Base-by-base conservation (phyloP, 2,888 invertebrate species). In the Chymomyza procnemis region DNA sequence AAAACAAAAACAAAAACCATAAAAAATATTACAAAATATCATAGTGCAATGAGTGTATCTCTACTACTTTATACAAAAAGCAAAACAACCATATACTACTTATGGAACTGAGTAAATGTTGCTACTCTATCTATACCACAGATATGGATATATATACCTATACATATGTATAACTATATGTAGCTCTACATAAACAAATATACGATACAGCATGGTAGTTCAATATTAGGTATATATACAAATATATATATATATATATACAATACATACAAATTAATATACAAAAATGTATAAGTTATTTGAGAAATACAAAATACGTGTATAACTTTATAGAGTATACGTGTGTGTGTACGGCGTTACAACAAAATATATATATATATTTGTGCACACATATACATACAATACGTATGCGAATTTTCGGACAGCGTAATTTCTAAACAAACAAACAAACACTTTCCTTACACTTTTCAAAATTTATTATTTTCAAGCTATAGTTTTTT, bases 1-100 rank as follows among this genome's bases (percentile, higher is more conserved):
- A n/a, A n/a, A n/a, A n/a, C n/a, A n/a, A n/a, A n/a, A n/a, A n/a
- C n/a, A n/a, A n/a, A 41, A 41, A 1, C 50, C 16, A 50, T 18
- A 16, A 50, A 16, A 50, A 16, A 50, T 18, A 50, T 19, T 50
- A 2, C 50, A 50, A 54, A 54, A 54, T n/a, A 54, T 22, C 54
- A 54, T 21, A 21, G 22, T 54, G 54, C 54, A 54, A 54, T 22
- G 22, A 54, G 4, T 21, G 22, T 21, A 21, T 54, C 22, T 54
- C 22, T 54, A 22, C 54, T 54, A 50, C 19, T 50, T 50, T 50
- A 50, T 54, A 57, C 22, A 57, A 34, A 26, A 62, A 30, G 58
- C 41, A 67, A 54, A 4, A 66, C 9, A 56, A 46, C 21, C 48
- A 41, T 18, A 50, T 41, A 12, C 34, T 41, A 12, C 34, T 41